Base-by-base conservation (phyloP, 2,113 vertebrate genomes). In the Leuciscus idus region DNA sequence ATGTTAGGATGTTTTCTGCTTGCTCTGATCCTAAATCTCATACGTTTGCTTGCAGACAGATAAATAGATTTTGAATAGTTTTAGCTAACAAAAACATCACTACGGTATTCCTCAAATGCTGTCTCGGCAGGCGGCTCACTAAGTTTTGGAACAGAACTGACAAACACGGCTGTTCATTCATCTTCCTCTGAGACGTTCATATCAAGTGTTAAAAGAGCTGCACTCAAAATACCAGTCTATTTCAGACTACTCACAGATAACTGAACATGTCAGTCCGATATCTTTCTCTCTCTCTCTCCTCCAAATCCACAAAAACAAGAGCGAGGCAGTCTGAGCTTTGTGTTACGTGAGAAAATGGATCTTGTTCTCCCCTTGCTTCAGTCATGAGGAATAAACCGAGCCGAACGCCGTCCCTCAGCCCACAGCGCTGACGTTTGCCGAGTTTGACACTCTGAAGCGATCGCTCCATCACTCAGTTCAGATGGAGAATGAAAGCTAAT, bases 391-490 rank as follows among this genome's bases (percentile, higher is more conserved):
- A 66, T 82, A 86, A 86, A 86, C 52, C 33, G 52, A 73, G 55
- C 80, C 1, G 55, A 72, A 57, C n/a, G 33, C 39, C 26, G 75
- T 85, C 50, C 48, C 81, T 55, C 52, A 36, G 61, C 82, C 74
- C 36, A 43, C 19, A 76, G 17, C 84, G 43, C 75, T 86, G 80
- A 86, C 68, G 73, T 15, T 64, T 80, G 85, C 57, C 6, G 36
- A 57, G 75, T 78, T 52, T 86, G 81, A 84, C 81, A 73, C 46
- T 64, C 61, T 50, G 75, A 84, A 66, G 62, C 50, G 81, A 26
- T n/a, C 21, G 23, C 62, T 84, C 82, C 62, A 89, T 89, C 82
- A 84, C 72, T 81, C 81, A 81, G 28, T 50, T 50, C 85, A 68
- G 55, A 86, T 76, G 46, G 57, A 82, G 59, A 82, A 81, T 36